phyloP scores from a whole-genome alignment of 2,888 invertebrate species.

The Malachius bipustulatus region DNA sequence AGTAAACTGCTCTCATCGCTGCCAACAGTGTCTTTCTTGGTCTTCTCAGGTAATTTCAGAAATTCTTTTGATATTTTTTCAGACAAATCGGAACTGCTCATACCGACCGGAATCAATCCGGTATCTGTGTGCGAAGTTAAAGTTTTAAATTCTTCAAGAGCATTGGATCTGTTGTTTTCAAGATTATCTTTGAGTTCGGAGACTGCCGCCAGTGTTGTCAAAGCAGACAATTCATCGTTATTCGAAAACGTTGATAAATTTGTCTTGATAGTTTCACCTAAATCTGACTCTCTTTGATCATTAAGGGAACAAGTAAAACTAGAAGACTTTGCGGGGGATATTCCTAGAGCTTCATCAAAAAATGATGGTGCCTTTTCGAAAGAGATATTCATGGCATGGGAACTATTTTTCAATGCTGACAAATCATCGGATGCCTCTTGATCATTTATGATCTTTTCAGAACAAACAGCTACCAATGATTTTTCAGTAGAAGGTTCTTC shows the following conservation, averaged over 20 bases:
- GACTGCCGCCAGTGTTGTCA: slow-evolving; percentile 13
- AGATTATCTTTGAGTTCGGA: slow-evolving; percentile 11
- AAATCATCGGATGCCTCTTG: no score
- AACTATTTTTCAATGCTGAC: no score
- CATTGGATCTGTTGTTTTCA: background rate
- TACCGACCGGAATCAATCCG: background rate
- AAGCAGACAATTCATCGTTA: slow-evolving; percentile 21
- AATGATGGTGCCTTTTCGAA: no score
- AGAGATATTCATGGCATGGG: no score
- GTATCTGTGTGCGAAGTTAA: background rate
- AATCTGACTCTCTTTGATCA: slow-evolving; percentile 10
- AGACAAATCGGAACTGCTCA: background rate
- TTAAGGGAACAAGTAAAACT: no score
- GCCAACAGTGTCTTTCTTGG: slow-evolving; percentile 31
- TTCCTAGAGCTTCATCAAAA: no score
- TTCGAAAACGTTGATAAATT: slow-evolving; percentile 20
- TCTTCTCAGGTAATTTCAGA: slow-evolving; percentile 8
- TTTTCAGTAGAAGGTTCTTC: no score
- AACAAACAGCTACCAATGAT: no score
- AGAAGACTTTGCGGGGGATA: no score
- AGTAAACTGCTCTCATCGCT: slow-evolving; percentile 49
- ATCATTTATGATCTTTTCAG: no score
- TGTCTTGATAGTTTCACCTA: slow-evolving; percentile 26
- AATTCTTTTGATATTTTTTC: background rate
- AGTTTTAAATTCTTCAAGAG: background rate